Conservation (phyloP, 2,797 vertebrate species). For the Chloroceryle inda region DNA sequence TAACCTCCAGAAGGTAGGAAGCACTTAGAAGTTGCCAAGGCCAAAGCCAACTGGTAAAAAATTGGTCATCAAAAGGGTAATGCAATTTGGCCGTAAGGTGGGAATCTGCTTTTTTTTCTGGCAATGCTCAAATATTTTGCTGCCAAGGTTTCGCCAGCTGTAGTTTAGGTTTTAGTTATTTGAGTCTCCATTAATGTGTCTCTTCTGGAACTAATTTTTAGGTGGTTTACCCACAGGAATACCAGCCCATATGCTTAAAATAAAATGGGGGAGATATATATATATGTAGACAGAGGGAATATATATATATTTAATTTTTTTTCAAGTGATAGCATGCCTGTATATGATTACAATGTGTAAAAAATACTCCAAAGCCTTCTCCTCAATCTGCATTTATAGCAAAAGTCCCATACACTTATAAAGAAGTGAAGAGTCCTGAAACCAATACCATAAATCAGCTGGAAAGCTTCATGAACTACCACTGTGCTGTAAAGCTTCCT, state of each 20-base stretch:
- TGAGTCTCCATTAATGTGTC: constrained; percentile 40
- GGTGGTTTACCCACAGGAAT: constrained; percentile 67
- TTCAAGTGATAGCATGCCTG: neutral
- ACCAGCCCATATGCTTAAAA: constrained; percentile 67
- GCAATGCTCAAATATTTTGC: constrained; percentile 11
- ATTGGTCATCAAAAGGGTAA: neutral
- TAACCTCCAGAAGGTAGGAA: neutral
- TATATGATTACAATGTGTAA: constrained; percentile 2
- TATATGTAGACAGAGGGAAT: neutral
- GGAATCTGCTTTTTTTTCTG: constrained; percentile 28
- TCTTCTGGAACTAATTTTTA: constrained; percentile 73
- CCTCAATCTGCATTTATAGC: neutral
- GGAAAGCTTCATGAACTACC: constrained; percentile 16
- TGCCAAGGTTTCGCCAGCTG: constrained; percentile 60
- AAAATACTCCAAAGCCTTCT: constrained; percentile 18
- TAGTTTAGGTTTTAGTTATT: constrained; percentile 30
- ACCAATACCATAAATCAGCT: neutral
- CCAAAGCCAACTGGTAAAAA: neutral
- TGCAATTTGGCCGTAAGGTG: neutral
- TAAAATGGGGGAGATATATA: neutral
- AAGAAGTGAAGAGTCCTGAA: constrained; percentile 23
- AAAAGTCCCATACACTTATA: neutral
- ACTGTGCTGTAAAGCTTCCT: neutral
- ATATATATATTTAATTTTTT: neutral
- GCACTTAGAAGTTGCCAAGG: neutral